Conservation (phyloP, 2,113 vertebrate genomes). For the Cynoglossus semilaevis region DNA sequence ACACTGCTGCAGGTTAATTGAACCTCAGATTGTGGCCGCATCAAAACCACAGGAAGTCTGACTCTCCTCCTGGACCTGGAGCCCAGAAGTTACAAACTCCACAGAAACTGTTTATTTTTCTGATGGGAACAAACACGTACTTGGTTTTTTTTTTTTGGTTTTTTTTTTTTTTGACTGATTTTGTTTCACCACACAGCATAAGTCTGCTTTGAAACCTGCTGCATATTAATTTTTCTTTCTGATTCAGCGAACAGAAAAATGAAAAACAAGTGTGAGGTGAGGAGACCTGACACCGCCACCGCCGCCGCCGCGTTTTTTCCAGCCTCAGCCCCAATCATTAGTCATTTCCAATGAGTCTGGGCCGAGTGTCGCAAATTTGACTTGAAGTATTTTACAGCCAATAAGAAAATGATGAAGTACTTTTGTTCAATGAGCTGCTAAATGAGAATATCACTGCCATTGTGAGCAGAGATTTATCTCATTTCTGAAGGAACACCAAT, state of each 20-base stretch:
- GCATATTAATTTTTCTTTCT: slow-evolving; percentile 44
- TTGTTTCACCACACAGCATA: slow-evolving; percentile 15
- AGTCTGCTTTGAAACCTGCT: slow-evolving; percentile 3
- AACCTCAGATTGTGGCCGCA: slow-evolving; percentile 18
- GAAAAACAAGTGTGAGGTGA: slow-evolving; percentile 36
- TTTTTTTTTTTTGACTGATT: slow-evolving; percentile 2
- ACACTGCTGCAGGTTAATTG: slow-evolving; percentile 18
- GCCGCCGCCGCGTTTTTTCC: too few species aligned
- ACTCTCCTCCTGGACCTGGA: neutral
- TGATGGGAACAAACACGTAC: too few species aligned
- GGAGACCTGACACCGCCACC: slow-evolving; percentile 26
- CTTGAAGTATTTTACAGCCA: slow-evolving; percentile 10
- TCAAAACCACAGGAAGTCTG: neutral
- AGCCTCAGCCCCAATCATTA: slow-evolving; percentile 14
- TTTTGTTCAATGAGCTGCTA: slow-evolving; percentile 3
- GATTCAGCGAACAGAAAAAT: slow-evolving; percentile 54
- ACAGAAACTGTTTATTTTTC: too few species aligned
- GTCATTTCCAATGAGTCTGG: slow-evolving; percentile 29
- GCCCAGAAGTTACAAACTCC: too few species aligned
- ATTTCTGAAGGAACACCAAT: neutral
- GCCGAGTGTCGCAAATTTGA: slow-evolving; percentile 13
- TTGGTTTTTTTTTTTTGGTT: too few species aligned
- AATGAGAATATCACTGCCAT: neutral
- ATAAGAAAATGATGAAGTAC: slow-evolving; percentile 16
- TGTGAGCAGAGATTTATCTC: neutral